Conservation (phyloP, 2,797 vertebrate species). For the Crypturellus tataupa region DNA sequence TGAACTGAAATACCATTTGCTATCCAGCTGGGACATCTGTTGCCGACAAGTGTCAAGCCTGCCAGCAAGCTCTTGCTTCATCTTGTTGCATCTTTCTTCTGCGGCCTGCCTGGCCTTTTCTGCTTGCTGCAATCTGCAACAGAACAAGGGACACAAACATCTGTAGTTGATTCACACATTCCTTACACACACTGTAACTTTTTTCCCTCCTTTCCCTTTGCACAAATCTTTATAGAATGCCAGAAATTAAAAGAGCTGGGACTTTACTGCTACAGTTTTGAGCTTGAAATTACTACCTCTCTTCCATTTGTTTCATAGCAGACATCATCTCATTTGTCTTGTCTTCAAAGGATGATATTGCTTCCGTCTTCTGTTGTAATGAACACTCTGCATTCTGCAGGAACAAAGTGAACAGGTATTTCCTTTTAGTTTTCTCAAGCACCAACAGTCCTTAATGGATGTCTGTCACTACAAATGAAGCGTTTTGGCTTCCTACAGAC, state of each 20-base stretch:
- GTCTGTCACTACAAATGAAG: neutral
- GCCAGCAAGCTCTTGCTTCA: constrained; percentile 87
- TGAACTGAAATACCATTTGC: constrained; percentile 83
- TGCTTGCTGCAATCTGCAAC: constrained; percentile 85
- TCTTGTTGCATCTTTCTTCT: constrained; percentile 85
- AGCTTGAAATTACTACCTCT: constrained; percentile 77
- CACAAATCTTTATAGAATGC: neutral
- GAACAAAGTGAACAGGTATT: neutral
- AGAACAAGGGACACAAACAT: neutral
- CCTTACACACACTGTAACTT: neutral
- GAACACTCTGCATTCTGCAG: constrained; percentile 86
- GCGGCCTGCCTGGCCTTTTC: constrained; percentile 84
- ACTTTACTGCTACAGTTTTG: neutral
- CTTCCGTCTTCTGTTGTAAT: constrained; percentile 88
- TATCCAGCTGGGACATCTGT: constrained; percentile 89
- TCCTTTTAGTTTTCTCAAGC: neutral
- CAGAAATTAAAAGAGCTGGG: neutral
- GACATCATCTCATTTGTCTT: constrained; percentile 90
- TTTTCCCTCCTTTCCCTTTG: neutral
- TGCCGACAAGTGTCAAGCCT: constrained; percentile 84
- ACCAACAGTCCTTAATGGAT: neutral
- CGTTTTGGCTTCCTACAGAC: neutral
- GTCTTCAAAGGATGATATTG: constrained; percentile 88
- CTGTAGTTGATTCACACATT: neutral
- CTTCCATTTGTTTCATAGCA: constrained; percentile 88